Conservation (phyloP, 2,113 vertebrate species). For the Jaculus jaculus region DNA sequence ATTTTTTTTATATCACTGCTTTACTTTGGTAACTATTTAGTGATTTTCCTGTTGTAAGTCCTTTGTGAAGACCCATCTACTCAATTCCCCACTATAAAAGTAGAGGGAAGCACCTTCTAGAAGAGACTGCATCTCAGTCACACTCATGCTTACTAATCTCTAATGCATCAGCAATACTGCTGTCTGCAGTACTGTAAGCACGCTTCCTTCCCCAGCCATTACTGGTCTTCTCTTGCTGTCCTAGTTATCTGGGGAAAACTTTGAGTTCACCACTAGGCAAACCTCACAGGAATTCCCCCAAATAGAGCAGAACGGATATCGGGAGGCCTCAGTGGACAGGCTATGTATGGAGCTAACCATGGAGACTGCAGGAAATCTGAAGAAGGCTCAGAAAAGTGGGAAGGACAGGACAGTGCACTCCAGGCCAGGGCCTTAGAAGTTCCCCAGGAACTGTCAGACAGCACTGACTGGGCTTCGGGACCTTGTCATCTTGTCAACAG, state of each 20-base stretch:
- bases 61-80: constrained; percentile 27
- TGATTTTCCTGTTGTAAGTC: neutral
- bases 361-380: neutral
- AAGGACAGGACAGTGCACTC: neutral
- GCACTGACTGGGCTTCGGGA: neutral
- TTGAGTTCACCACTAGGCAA: constrained; percentile 1
- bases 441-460: neutral
- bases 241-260: neutral
- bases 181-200: neutral
- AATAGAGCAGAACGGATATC: constrained; percentile 53
- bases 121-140: neutral
- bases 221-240: neutral
- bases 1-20: neutral
- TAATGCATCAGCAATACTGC: neutral
- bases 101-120: neutral
- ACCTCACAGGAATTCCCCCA: constrained; percentile 47
- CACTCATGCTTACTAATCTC: neutral
- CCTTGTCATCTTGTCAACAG: neutral
- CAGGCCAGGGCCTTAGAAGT: neutral
- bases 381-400: neutral
- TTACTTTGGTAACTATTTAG: neutral
- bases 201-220: neutral
- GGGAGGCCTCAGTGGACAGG: neutral
- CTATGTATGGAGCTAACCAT: neutral
- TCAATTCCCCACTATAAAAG: neutral